These are phyloP conservation scores for Okapia johnstoni DNA, from an alignment of 2,113 vertebrate species.

Conservation along the genomic window DNA sequence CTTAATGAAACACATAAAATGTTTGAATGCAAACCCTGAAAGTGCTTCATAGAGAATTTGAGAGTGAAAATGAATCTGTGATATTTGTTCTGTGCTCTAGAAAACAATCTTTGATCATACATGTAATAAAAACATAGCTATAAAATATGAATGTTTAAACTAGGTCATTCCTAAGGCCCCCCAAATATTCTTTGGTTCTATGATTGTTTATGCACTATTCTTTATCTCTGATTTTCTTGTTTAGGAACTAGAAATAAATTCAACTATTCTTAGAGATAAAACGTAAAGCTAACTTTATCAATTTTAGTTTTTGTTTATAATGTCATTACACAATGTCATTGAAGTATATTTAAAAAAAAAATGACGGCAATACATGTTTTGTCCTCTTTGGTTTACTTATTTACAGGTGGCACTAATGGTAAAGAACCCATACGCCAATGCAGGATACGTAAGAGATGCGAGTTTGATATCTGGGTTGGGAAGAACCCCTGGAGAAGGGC, in stretches of 20 bases:
- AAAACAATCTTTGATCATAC: background rate
- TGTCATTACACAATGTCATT: background rate
- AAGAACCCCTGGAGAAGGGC: no score
- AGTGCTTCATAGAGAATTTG: background rate
- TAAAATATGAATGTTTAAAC: background rate
- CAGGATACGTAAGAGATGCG: rapidly evolving
- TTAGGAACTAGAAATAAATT: slow-evolving; percentile 9
- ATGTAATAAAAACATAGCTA: background rate
- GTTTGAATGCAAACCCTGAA: background rate
- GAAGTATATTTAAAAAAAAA: background rate
- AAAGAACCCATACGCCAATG: background rate
- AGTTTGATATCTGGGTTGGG: background rate
- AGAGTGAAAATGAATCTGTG: background rate
- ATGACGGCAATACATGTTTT: background rate
- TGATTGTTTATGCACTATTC: background rate
- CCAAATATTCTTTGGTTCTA: background rate
- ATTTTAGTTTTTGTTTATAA: background rate
- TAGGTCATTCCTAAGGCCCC: background rate
- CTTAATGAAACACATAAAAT: background rate
- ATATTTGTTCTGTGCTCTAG: background rate
- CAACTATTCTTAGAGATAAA: background rate
- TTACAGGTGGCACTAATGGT: background rate
- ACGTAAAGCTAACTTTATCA: background rate
- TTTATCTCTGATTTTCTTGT: background rate
- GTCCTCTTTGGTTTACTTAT: background rate